Evolutionary conservation across 2,113 vertebrate genomes (phyloP).

Genomic region (Ancistrus triradiatus): DNA sequence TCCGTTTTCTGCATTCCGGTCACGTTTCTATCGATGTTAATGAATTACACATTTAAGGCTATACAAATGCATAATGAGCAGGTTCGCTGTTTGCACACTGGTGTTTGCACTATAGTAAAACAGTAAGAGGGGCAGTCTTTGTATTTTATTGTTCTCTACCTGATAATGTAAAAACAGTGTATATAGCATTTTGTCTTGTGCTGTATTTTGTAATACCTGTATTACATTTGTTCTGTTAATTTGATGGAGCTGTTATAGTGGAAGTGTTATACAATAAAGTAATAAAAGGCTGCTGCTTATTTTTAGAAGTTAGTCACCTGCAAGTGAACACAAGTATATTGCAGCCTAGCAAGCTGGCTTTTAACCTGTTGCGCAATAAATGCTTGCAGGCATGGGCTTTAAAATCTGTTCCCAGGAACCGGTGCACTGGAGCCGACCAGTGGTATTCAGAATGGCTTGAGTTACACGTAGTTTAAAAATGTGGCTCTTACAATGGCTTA

Average conservation of each 20-base stretch:
- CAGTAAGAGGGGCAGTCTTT: neutral
- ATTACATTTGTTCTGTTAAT: slow-evolving; percentile 3
- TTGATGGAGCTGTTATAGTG: neutral
- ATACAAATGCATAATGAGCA: neutral
- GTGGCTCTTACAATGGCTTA: no score
- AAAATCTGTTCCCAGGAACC: no score
- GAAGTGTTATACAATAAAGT: neutral
- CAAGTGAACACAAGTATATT: no score
- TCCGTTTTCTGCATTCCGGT: neutral
- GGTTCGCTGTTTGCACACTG: slow-evolving; percentile 45
- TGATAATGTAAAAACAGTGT: slow-evolving; percentile 16
- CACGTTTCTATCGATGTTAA: neutral
- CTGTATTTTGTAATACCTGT: slow-evolving; percentile 28
- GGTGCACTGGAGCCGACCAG: no score
- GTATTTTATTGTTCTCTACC: slow-evolving; percentile 2
- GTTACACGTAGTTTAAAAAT: no score
- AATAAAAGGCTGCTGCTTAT: no score
- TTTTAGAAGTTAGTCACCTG: no score
- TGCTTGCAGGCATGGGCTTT: no score
- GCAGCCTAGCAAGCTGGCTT: no score
- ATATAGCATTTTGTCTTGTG: slow-evolving; percentile 14
- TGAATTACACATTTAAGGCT: neutral
- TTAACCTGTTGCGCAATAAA: no score
- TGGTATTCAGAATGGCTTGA: no score
- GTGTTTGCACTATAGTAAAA: slow-evolving; percentile 14